These are phyloP conservation scores for Callyntrura guangdongensis DNA, from an alignment of 2,888 invertebrate genomes.

Conservation along the genomic window DNA sequence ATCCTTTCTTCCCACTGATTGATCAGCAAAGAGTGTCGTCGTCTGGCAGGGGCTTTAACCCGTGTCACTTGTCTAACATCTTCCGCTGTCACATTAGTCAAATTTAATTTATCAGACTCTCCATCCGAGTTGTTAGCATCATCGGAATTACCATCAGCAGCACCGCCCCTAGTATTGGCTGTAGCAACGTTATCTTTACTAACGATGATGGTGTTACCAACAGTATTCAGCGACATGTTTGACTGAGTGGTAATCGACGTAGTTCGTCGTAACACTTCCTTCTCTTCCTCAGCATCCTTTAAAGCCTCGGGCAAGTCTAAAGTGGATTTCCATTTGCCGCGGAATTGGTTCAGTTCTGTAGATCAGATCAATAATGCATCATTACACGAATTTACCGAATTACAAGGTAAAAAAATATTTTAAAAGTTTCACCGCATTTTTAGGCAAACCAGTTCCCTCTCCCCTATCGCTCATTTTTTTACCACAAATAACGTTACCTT, in stretches of 20 bases:
- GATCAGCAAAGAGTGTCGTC: conserved; percentile 81
- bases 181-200: neutral
- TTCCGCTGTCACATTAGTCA: conserved; percentile 45
- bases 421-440: neutral
- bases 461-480: too few species aligned
- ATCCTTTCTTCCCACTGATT: conserved; percentile 83
- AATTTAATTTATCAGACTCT: conserved; percentile 51
- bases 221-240: conserved; percentile 49
- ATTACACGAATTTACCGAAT: neutral
- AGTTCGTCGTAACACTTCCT: conserved; percentile 44
- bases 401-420: too few species aligned
- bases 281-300: conserved; percentile 62
- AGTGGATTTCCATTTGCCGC: conserved; percentile 83
- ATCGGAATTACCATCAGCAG: conserved; percentile 10
- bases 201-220: neutral
- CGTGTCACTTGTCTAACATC: conserved; percentile 69
- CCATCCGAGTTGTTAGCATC: neutral
- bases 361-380: neutral
- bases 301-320: conserved; percentile 77
- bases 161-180: conserved; percentile 13
- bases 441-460: neutral
- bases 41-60: conserved; percentile 73
- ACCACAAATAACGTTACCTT: conserved; percentile 66
- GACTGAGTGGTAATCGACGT: conserved; percentile 59
- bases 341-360: conserved; percentile 78